phyloP scores from a whole-genome alignment of 1,140 invertebrate genomes.

The Diplogasteroides magnus region DNA sequence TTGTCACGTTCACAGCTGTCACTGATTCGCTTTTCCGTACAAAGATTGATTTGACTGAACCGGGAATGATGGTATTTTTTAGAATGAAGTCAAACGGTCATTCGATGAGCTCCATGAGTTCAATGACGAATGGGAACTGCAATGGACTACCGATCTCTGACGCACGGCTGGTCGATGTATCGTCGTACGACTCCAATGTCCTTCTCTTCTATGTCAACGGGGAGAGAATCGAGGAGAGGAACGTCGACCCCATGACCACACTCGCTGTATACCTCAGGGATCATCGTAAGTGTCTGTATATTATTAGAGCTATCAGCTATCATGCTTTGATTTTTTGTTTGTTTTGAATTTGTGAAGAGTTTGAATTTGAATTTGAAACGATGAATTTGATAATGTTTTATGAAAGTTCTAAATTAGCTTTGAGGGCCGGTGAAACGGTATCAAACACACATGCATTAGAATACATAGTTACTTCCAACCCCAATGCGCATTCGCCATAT shows the following conservation, averaged over 20 bases:
- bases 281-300: conserved; percentile 36
- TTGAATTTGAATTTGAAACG: no score
- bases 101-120: no score
- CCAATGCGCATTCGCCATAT: no score
- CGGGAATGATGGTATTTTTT: no score
- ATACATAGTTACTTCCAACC: no score
- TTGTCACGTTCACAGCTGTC: neutral
- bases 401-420: no score
- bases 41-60: no score
- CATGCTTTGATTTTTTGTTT: neutral
- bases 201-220: conserved; percentile 52
- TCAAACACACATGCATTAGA: no score
- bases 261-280: conserved; percentile 47
- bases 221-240: conserved; percentile 40
- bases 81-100: no score
- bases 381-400: no score
- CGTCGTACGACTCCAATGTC: conserved; percentile 14
- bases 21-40: neutral
- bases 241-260: conserved; percentile 46
- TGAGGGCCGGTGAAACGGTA: no score
- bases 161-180: conserved; percentile 7
- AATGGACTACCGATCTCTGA: neutral
- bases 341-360: conserved; percentile 15
- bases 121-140: neutral
- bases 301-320: neutral